A percentile compares a stretch with the other conserved stretches of the same genome.
phyloP scores from a whole-genome alignment of 2,797 vertebrate species.

The Aeoliscus strigatus region DNA sequence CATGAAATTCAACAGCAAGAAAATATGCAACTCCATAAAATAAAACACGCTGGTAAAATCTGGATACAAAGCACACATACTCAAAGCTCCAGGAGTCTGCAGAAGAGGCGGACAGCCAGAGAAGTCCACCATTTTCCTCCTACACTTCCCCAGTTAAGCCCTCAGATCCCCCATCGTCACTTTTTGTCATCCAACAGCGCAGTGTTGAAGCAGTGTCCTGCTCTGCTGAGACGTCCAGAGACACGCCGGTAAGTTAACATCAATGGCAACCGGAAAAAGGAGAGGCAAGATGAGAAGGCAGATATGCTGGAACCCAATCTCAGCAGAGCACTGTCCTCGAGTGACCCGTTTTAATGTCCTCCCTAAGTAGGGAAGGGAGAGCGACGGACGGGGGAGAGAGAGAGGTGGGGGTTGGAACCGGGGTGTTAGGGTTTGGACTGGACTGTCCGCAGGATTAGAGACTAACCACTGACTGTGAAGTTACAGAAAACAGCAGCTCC shows the following conservation, averaged over 20 bases:
- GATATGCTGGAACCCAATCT: conserved; percentile 41
- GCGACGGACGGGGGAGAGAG: not conserved
- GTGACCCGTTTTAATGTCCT: conserved; percentile 39
- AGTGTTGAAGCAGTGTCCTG: too few species aligned
- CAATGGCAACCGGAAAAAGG: too few species aligned
- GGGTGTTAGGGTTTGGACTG: conserved; percentile 17
- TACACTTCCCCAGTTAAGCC: conserved; percentile 20
- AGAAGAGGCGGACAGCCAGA: conserved; percentile 53
- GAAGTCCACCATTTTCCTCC: conserved; percentile 43
- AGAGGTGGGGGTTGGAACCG: not conserved
- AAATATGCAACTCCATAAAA: too few species aligned
- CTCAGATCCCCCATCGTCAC: too few species aligned
- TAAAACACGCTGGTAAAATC: too few species aligned
- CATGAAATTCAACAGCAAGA: conserved; percentile 14
- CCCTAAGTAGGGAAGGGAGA: conserved; percentile 6
- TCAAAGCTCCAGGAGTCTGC: conserved; percentile 50
- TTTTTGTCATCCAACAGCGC: too few species aligned
- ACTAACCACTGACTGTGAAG: conserved; percentile 42
- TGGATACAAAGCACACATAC: too few species aligned
- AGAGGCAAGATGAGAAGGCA: conserved; percentile 46
- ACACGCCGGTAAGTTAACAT: conserved; percentile 27
- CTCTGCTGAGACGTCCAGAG: too few species aligned
- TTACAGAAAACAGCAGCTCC: conserved; percentile 45
- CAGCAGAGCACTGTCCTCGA: conserved; percentile 34
- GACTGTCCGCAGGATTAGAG: conserved; percentile 47